Base-by-base conservation (phyloP, 1,140 invertebrate species). In the Schlechtendalia chinensis region DNA sequence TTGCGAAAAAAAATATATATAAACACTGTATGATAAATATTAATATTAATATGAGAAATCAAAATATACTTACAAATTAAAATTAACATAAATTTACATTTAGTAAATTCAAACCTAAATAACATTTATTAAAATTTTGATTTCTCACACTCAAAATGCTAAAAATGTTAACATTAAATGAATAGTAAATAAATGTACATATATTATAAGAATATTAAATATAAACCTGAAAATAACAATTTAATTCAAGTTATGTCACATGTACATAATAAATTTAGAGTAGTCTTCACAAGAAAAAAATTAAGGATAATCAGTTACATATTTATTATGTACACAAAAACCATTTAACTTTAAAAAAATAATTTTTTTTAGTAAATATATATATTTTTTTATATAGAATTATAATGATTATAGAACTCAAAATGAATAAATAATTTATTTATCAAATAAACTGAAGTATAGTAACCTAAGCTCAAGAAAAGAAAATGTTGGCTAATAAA, bases 71-170 rank as follows among this genome's bases (percentile, higher is more conserved):
- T 45, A 45, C 19, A 27, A 50, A 17, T 24, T 24, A 22, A 47
- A 22, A 24, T 45, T 4, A 39, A 47, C 47, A 14, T 1, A 47
- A 29, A 24, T 45, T 24, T 24, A 67, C 12, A 14, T 67, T 22
- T 67, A 47, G 1, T 50, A 50, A 69, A 50, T 69, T 47, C 0
- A 47, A 27, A 22, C 17, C 12, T 10, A 45, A 24, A 24, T 39
- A 67, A 65, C 5, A 65, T 22, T 65, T 45, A 71, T 53, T 53
- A 27, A 71, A 53, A 71, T 71, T 71, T 71, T 71, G 67, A 71
- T 71, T 71, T 50, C 67, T 71, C 67, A 71, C 24, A 53, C 22
- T 53, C 47, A 53, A 71, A 50, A 50, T 27, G 67, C 67, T 71
- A 45, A 71, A 71, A 71, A 69, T n/a, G 19, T 27, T 47, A 1